Conservation (phyloP, 2,113 vertebrate species). For the Trematocara zebra region DNA sequence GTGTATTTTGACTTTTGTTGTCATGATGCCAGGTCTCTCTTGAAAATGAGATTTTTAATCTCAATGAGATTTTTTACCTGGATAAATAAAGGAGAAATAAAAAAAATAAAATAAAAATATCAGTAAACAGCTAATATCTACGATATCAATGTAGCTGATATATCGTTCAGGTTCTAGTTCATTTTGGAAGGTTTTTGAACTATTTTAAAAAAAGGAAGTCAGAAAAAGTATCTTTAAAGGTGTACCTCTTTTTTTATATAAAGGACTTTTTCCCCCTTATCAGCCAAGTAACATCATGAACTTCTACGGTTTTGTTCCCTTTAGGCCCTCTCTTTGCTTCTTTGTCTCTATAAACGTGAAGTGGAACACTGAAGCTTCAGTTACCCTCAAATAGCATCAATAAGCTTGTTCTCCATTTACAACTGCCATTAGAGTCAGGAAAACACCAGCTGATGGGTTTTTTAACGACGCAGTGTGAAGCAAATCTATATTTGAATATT, state of each 20-base stretch:
- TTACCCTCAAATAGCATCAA: background rate
- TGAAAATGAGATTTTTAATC: no score
- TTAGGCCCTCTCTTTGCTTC: background rate
- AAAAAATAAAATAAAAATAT: no score
- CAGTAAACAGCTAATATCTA: background rate
- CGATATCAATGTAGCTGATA: background rate
- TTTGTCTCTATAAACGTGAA: background rate
- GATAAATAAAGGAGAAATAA: no score
- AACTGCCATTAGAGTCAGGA: background rate
- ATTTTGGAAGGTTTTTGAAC: background rate
- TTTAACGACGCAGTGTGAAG: rapidly evolving
- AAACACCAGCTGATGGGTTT: background rate
- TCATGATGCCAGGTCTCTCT: no score
- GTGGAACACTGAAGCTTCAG: background rate
- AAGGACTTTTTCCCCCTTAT: background rate
- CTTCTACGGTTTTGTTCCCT: background rate
- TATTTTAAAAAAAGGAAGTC: rapidly evolving
- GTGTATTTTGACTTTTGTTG: no score
- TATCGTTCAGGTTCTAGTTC: background rate
- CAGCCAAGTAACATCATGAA: background rate
- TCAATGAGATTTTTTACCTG: no score
- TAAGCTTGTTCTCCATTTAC: background rate
- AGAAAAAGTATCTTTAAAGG: background rate
- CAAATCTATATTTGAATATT: background rate
- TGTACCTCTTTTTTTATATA: background rate